Conservation (phyloP, 92 coral and sea anemone species). For the Porites rus region DNA sequence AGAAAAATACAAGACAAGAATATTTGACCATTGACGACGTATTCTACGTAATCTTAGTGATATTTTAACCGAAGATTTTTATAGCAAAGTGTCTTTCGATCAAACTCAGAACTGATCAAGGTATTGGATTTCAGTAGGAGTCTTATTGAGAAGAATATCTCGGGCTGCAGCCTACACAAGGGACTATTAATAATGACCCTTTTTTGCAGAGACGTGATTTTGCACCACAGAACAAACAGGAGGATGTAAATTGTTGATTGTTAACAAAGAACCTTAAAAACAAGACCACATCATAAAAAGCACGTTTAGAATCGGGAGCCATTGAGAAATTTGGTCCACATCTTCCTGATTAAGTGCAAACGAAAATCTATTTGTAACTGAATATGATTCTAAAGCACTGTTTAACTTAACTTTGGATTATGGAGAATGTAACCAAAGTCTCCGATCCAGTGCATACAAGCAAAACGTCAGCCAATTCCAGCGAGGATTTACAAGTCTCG, state of each 20-base stretch:
- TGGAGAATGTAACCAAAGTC: neutral
- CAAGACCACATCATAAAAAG: neutral
- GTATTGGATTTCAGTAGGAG: too few relatives aligned
- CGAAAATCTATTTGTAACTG: neutral
- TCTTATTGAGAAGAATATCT: too few relatives aligned
- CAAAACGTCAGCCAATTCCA: neutral
- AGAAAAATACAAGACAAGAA: neutral
- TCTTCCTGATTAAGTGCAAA: neutral
- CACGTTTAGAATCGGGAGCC: neutral
- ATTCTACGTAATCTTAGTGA: too few relatives aligned
- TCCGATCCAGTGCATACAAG: neutral
- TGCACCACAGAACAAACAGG: neutral
- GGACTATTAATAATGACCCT: neutral
- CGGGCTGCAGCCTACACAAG: neutral
- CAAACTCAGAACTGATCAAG: too few relatives aligned
- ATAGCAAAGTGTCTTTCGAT: too few relatives aligned
- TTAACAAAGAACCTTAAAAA: neutral
- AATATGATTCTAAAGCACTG: neutral
- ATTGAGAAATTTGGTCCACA: too few relatives aligned
- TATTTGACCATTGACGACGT: neutral
- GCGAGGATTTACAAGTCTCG: conserved; percentile 6
- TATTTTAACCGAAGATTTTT: too few relatives aligned
- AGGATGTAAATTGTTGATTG: neutral
- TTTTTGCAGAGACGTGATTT: neutral
- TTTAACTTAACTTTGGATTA: neutral